Base-by-base conservation (phyloP, 2,888 invertebrate species). In the Diplazon laetatorius region DNA sequence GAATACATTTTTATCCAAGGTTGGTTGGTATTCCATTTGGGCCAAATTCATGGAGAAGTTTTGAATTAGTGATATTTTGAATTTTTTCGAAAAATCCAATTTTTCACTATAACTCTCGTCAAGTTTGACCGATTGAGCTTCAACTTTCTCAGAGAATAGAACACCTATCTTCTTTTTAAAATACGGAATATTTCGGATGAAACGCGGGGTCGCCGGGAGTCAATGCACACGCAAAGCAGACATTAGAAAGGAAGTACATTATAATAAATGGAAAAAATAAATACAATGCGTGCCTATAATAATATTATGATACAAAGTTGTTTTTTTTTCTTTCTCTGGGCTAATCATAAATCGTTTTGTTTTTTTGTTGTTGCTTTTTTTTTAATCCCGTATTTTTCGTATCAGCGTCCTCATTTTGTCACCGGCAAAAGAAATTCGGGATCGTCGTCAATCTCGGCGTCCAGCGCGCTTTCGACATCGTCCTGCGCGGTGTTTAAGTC, bases 201-300 rank as follows among this genome's bases (percentile, higher is more conserved):
- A 39, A 55, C 30, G 2, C 20, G 22, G 59, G 65, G 18, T 10
- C 8, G n/a, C 50, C 18, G 44, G 63, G 44, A 69, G 65, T 60
- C 52, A 74, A 78, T 52, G 69, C 37, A 66, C 78, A 75, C 62
- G 76, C 70, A 65, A 83, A 82, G 79, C 81, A 82, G 83, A 78
- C 82, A 84, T 86, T 85, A 85, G 84, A 85, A 82, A 83, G 85
- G 82, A 84, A 85, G 85, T 85, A 85, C 84, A 85, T 85, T 85
- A 85, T 83, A 85, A 85, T 87, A 83, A 86, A 87, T 87, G 86
- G 83, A 87, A 87, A 87, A 88, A 89, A 89, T 89, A 89, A 86
- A 89, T 89, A 89, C 87, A 87, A 89, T 85, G 87, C 84, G 85
- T 86, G 84, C 85, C 85, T 87, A 87, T 86, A 87, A 85, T 85